phyloP scores from a whole-genome alignment of 2,113 vertebrate genomes.

The Gallinago paraguaiae region DNA sequence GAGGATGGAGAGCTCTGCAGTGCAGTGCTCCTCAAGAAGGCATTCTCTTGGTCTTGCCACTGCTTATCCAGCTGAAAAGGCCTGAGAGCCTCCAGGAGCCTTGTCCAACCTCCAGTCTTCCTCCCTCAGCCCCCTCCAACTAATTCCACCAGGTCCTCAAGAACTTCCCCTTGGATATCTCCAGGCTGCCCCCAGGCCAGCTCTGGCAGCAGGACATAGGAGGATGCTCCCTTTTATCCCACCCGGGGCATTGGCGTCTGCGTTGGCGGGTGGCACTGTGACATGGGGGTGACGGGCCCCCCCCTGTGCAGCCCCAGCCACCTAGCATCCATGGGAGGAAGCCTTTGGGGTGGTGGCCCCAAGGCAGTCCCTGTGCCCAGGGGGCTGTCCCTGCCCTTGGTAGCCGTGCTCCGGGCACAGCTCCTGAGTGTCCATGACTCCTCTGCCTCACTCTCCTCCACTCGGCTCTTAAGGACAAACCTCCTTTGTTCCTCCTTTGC shows the following conservation, averaged over 20 bases:
- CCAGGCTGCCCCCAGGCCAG: accelerated
- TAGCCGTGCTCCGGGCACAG: not conserved
- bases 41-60: not conserved
- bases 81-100: not conserved
- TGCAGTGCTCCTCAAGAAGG: not conserved
- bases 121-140: not conserved
- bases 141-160: not conserved
- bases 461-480: not conserved
- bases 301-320: accelerated
- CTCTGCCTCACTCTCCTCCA: not conserved
- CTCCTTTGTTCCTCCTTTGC: not conserved
- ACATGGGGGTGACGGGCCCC: not conserved
- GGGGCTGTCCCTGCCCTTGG: not conserved
- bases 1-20: not conserved
- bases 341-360: not conserved
- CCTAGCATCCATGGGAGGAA: not conserved
- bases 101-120: not conserved
- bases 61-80: not conserved
- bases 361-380: not conserved
- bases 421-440: not conserved
- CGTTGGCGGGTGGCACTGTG: not conserved
- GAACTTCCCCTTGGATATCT: not conserved
- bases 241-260: accelerated
- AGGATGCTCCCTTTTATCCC: not conserved
- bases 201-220: not conserved